Evolutionary conservation across 2,797 vertebrate genomes (phyloP).

Genomic region (Lutjanus campechanus): DNA sequence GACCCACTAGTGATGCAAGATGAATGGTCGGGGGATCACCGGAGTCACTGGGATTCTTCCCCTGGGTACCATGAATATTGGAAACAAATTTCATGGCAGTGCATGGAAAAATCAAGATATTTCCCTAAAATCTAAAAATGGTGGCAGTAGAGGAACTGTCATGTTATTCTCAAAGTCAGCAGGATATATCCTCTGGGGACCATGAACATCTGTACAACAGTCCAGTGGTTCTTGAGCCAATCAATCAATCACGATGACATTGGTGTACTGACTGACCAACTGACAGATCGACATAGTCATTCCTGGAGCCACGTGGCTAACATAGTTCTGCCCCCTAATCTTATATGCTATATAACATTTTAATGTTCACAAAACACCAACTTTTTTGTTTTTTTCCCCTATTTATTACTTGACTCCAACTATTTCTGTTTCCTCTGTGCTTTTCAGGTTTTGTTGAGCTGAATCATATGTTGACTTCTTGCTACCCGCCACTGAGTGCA

Average conservation of each 20-base stretch:
- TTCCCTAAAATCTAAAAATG: neutral
- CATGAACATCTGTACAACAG: neutral
- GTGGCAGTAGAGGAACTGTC: neutral
- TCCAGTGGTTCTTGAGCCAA: too few species aligned
- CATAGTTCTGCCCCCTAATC: too few species aligned
- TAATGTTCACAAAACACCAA: neutral
- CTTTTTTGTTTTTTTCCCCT: neutral
- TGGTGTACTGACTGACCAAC: neutral
- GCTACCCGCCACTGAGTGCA: constrained; percentile 86
- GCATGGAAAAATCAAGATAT: neutral
- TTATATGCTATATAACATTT: neutral
- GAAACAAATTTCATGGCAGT: neutral
- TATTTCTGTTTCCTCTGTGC: constrained; percentile 35
- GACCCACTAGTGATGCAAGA: neutral
- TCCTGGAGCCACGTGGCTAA: neutral
- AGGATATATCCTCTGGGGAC: constrained; percentile 4
- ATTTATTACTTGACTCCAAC: neutral
- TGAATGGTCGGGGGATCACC: neutral
- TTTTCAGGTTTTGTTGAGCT: constrained; percentile 91
- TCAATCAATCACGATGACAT: neutral
- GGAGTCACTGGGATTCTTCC: neutral
- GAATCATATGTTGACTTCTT: constrained; percentile 91
- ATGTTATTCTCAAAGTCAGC: neutral
- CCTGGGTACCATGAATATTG: neutral
- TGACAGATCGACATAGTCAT: neutral